phyloP scores from a whole-genome alignment of 2,888 invertebrate species.

The Tenthredo notha region DNA sequence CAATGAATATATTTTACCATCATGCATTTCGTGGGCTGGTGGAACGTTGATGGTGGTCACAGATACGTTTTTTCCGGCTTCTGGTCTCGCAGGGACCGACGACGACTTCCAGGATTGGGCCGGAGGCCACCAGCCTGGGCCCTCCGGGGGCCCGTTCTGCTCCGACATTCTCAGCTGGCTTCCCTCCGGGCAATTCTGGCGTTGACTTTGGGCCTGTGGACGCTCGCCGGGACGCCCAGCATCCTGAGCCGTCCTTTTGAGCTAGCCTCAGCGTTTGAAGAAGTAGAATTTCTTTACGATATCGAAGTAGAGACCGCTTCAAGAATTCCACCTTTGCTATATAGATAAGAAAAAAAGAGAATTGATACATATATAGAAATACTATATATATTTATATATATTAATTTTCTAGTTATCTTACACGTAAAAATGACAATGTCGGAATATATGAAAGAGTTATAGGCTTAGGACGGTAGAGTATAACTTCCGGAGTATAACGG shows the following conservation, averaged over 20 bases:
- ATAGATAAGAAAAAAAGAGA: neutral
- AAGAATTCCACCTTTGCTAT: constrained; percentile 25
- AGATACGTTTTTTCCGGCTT: constrained; percentile 83
- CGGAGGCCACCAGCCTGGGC: constrained; percentile 73
- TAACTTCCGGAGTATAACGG: constrained; percentile 67
- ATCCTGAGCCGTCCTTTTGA: constrained; percentile 69
- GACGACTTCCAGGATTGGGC: constrained; percentile 73
- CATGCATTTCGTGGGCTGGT: constrained; percentile 82
- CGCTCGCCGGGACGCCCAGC: constrained; percentile 68
- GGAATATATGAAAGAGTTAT: constrained; percentile 41
- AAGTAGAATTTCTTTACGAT: constrained; percentile 26
- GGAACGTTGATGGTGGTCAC: constrained; percentile 90
- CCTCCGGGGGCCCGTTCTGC: constrained; percentile 76
- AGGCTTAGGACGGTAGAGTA: constrained; percentile 39
- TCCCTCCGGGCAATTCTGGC: constrained; percentile 61
- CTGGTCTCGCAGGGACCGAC: constrained; percentile 76
- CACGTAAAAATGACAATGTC: neutral
- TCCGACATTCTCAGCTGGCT: constrained; percentile 77
- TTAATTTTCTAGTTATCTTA: neutral
- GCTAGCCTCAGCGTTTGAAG: constrained; percentile 43
- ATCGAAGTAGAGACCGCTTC: constrained; percentile 1
- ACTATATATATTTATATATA: neutral
- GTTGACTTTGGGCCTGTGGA: constrained; percentile 59
- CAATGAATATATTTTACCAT: constrained; percentile 75
- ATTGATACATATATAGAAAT: neutral